Percentiles rank a stretch among this genome's conserved stretches.
phyloP scores from a whole-genome alignment of 2,113 vertebrate species.

The Nipponia nippon region DNA sequence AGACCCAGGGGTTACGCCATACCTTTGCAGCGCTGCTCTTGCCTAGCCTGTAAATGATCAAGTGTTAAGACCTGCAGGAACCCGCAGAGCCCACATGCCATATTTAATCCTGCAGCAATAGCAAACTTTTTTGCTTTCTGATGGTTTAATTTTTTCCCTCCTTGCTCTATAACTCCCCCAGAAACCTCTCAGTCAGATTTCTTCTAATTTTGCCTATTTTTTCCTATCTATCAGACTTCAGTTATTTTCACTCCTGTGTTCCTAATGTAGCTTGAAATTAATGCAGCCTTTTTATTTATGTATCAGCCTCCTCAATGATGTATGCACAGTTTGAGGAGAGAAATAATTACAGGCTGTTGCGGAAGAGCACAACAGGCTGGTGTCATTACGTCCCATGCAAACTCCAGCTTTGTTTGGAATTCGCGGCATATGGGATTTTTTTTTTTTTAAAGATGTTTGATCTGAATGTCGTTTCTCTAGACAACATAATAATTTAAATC shows the following conservation, averaged over 20 bases:
- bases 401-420: constrained; percentile 35
- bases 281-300: constrained; percentile 34
- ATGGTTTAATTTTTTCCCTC: background rate
- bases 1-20: background rate
- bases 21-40: background rate
- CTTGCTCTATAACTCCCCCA: background rate
- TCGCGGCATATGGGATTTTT: background rate
- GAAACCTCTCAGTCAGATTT: background rate
- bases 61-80: background rate
- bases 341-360: constrained; percentile 34
- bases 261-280: constrained; percentile 62
- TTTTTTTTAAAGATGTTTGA: background rate
- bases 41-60: background rate
- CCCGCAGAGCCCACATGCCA: background rate
- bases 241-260: constrained; percentile 33
- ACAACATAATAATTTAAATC: constrained; percentile 12
- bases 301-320: constrained; percentile 1
- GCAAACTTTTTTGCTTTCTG: background rate
- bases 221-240: background rate
- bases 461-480: background rate
- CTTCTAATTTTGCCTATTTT: constrained; percentile 11
- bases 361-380: constrained; percentile 33
- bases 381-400: constrained; percentile 25
- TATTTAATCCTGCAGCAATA: background rate
- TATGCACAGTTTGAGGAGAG: constrained; percentile 33